Base-by-base conservation (phyloP, 2,888 invertebrate genomes). In the Drosophila hamatofila region DNA sequence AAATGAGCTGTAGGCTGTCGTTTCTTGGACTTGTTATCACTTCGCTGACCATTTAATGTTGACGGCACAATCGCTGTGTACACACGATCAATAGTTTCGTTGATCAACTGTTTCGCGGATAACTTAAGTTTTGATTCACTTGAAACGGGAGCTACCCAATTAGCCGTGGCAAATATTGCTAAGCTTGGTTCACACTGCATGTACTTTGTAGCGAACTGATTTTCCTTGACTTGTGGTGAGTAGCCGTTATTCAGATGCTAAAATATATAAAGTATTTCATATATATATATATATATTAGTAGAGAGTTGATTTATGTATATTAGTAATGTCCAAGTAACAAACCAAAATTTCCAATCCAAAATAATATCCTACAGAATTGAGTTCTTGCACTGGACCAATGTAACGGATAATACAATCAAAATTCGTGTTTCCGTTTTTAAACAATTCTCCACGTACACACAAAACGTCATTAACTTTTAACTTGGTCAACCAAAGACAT, bases 261-360 rank as follows among this genome's bases (percentile, higher is more conserved):
- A 37, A 64, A 56, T 66, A 35, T 9, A 35, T 14, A 42, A 3
- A 18, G 6, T 23, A 27, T 48, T 57, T 56, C 14, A 60, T 30
- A 60, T 18, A 23, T 16, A 23, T 16, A 14, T 42, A 2, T 30
- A 35, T 35, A 35, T 12, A 6, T 35, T 16, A 25, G 16, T 16
- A 27, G 14, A 30, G 18, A 18, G 14, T 51, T 51, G 7, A 49
- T 21, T 18, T n/a, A 57, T 21, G 12, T n/a, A 57, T 21, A 2
- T n/a, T 12, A 16, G 25, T 25, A 46, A 46, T n/a, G 7, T 46
- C 7, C 2, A 14, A 14, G 8, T 16, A 37, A 4, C 27, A n/a
- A 39, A 95, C 95, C 93, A 94, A 92, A 81, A 95, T 83, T 83
- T 94, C 94, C 70, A 95, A 92, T 52, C 94, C 95, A 89, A 94